These are phyloP conservation scores for Idaea dimidiata DNA, from an alignment of 2,888 invertebrate species.

Conservation along the genomic window DNA sequence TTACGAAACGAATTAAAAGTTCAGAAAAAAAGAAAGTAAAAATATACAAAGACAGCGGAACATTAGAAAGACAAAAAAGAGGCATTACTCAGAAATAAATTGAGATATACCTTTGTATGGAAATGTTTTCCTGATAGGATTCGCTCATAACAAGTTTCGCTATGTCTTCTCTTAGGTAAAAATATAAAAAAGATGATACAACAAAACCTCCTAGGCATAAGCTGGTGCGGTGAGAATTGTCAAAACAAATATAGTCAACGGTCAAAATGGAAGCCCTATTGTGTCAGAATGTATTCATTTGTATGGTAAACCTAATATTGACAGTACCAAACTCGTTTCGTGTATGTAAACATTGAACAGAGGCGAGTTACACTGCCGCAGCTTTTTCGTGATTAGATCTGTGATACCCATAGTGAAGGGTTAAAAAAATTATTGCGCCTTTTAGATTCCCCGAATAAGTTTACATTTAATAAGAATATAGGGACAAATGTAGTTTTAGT, in stretches of 20 bases:
- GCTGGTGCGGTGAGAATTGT: conserved; percentile 68
- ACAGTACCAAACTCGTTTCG: conserved; percentile 70
- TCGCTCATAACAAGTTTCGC: conserved; percentile 40
- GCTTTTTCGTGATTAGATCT: conserved; percentile 51
- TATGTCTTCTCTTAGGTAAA: conserved; percentile 46
- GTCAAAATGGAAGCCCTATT: conserved; percentile 77
- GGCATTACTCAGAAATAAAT: neutral
- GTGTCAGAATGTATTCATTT: conserved; percentile 79
- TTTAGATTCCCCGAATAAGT: too few relatives aligned
- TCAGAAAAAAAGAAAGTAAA: too few relatives aligned
- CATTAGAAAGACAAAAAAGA: neutral
- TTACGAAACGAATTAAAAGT: too few relatives aligned
- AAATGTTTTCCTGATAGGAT: too few relatives aligned
- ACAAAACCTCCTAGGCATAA: conserved; percentile 64
- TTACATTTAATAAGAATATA: too few relatives aligned
- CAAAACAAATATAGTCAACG: conserved; percentile 66
- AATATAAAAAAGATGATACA: conserved; percentile 33
- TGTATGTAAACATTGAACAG: conserved; percentile 60
- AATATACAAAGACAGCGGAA: too few relatives aligned
- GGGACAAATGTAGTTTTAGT: too few relatives aligned
- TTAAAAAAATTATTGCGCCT: conserved; percentile 2
- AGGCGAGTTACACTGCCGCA: conserved; percentile 37
- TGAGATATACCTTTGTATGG: neutral
- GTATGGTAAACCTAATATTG: conserved; percentile 76
- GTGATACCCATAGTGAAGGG: conserved; percentile 36